A percentile compares a stretch with the other conserved stretches of the same genome.
Conservation (phyloP, 2,888 invertebrate genomes). For the Ypsolopha scabrella region DNA sequence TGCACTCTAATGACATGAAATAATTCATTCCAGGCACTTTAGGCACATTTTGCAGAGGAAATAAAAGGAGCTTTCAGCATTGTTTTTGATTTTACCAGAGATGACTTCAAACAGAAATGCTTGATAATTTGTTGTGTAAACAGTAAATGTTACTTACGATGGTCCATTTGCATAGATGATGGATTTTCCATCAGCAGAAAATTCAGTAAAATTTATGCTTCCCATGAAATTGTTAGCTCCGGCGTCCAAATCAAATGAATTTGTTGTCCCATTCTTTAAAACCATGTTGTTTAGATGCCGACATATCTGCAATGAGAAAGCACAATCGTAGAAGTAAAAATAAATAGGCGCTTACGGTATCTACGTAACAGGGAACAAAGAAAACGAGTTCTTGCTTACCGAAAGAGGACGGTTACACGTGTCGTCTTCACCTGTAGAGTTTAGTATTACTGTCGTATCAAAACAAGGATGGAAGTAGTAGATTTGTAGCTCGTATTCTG, state of each 20-base stretch:
- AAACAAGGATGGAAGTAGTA: constrained; percentile 56
- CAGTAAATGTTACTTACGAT: constrained; percentile 38
- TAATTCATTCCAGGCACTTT: too few species aligned
- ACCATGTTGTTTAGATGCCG: constrained; percentile 27
- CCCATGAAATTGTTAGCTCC: constrained; percentile 38
- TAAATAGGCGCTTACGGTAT: neutral
- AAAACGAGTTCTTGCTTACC: constrained; percentile 23
- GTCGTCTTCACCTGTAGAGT: constrained; percentile 18
- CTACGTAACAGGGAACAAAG: too few species aligned
- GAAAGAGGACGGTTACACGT: constrained; percentile 31
- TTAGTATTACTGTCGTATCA: constrained; percentile 27
- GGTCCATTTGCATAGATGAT: constrained; percentile 40
- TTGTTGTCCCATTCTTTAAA: constrained; percentile 5
- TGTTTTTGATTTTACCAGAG: too few species aligned
- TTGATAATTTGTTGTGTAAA: neutral
- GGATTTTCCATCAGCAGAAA: constrained; percentile 33
- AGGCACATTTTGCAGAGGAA: too few species aligned
- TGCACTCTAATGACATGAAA: too few species aligned
- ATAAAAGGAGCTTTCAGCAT: too few species aligned
- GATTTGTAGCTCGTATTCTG: constrained; percentile 30
- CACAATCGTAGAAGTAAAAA: neutral
- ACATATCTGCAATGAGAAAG: constrained; percentile 37
- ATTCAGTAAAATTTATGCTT: constrained; percentile 23
- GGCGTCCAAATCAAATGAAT: constrained; percentile 19
- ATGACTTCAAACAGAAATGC: neutral